phyloP scores from a whole-genome alignment of 2,888 invertebrate species.

The Thera britannica region DNA sequence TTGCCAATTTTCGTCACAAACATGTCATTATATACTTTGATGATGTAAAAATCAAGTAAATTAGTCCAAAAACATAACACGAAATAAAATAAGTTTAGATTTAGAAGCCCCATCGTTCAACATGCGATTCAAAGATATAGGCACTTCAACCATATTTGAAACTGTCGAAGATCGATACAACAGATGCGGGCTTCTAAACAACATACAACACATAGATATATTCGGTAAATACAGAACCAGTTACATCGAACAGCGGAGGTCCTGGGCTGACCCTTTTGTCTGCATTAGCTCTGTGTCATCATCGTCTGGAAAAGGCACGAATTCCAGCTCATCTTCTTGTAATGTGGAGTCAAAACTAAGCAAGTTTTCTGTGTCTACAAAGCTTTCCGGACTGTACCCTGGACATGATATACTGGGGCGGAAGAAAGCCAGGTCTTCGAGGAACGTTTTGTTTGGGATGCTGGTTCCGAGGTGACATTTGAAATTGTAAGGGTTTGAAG shows the following conservation, averaged over 20 bases:
- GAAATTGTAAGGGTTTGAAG: background rate
- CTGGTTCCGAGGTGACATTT: conserved; percentile 23
- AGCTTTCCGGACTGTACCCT: conserved; percentile 54
- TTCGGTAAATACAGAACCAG: conserved; percentile 48
- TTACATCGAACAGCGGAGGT: conserved; percentile 36
- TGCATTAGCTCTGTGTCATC: conserved; percentile 46
- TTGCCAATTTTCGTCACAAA: background rate
- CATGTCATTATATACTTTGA: conserved; percentile 1
- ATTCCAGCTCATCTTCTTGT: conserved; percentile 5
- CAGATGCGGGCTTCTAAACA: conserved; percentile 49
- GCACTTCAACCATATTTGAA: conserved; percentile 18
- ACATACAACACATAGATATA: conserved; percentile 62
- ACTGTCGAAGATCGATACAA: conserved; percentile 45
- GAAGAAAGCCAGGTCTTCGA: conserved; percentile 3
- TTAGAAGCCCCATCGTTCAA: conserved; percentile 11
- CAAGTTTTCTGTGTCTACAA: conserved; percentile 51
- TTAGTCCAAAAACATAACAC: conserved; percentile 7
- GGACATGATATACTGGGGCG: conserved; percentile 57
- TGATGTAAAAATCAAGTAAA: conserved; percentile 4
- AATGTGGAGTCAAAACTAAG: conserved; percentile 45
- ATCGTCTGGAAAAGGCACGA: conserved; percentile 36
- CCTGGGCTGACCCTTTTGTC: conserved; percentile 12
- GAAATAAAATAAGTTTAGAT: conserved; percentile 1
- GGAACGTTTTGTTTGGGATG: conserved; percentile 5
- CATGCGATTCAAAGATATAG: conserved; percentile 22